These are phyloP conservation scores for Chrysemys picta DNA, from an alignment of 2,113 vertebrate species.

Conservation along the genomic window DNA sequence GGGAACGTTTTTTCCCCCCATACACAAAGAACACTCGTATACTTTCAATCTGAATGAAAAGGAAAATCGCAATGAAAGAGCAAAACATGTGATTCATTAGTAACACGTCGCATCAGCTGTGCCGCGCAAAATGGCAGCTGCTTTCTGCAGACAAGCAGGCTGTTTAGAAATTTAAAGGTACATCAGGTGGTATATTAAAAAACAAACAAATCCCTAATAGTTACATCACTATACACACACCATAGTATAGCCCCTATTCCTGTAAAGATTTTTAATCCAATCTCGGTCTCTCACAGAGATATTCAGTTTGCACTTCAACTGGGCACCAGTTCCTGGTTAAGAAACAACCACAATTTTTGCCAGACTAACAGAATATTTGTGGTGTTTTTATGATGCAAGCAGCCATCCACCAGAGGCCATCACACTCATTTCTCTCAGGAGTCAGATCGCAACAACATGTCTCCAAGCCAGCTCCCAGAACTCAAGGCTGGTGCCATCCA, in stretches of 20 bases:
- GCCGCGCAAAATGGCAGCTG: background rate
- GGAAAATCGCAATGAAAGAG: background rate
- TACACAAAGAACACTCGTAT: background rate
- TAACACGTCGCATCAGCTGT: background rate
- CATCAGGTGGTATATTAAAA: background rate
- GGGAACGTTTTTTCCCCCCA: rapidly evolving
- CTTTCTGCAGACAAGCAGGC: background rate
- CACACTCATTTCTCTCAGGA: background rate
- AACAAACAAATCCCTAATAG: background rate
- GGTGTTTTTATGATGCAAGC: background rate
- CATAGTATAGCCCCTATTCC: background rate
- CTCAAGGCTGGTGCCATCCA: background rate
- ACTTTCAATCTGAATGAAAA: background rate
- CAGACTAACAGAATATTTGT: constrained; percentile 27
- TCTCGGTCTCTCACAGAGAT: background rate
- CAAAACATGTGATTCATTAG: background rate
- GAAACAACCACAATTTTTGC: background rate
- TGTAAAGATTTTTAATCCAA: background rate
- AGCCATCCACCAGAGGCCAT: background rate
- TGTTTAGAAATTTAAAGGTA: background rate
- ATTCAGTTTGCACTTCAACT: constrained; percentile 18
- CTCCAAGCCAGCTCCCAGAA: background rate
- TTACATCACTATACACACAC: background rate
- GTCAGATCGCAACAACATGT: background rate
- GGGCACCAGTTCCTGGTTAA: background rate